A percentile compares a stretch with the other conserved stretches of the same genome.
These are phyloP conservation scores for Argyrosomus regius DNA, from an alignment of 2,797 vertebrate species.

Conservation along the genomic window DNA sequence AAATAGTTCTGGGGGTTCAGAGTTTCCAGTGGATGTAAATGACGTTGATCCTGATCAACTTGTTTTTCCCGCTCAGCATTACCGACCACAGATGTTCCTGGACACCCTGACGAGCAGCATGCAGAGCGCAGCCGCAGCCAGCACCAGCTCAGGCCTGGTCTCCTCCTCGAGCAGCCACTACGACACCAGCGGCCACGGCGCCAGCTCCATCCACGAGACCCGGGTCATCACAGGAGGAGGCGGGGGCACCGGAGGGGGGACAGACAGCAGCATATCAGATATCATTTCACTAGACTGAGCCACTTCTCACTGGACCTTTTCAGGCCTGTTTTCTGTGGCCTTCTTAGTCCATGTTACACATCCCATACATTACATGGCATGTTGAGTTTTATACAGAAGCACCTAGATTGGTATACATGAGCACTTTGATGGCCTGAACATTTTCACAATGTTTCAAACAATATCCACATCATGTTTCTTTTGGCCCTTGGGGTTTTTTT, in stretches of 20 bases:
- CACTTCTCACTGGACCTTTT: conserved; percentile 42
- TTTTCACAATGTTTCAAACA: neutral
- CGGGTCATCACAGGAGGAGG: conserved; percentile 88
- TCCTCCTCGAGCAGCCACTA: conserved; percentile 91
- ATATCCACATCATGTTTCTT: neutral
- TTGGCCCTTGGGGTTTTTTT: conserved; percentile 4
- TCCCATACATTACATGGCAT: neutral
- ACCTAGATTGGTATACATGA: conserved; percentile 21
- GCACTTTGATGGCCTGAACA: conserved; percentile 25
- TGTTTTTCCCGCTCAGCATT: conserved; percentile 86
- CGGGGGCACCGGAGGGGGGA: conserved; percentile 76
- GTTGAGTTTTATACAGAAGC: conserved; percentile 14
- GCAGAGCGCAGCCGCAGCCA: conserved; percentile 87
- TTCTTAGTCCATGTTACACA: conserved; percentile 15
- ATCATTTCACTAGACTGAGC: conserved; percentile 95
- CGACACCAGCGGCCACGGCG: conserved; percentile 83
- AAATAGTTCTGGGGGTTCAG: no score
- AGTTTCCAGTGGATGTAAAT: neutral
- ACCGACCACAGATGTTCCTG: conserved; percentile 96
- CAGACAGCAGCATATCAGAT: conserved; percentile 86
- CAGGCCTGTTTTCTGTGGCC: conserved; percentile 41
- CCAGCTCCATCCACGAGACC: conserved; percentile 87
- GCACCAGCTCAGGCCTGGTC: conserved; percentile 88
- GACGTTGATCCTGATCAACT: neutral
- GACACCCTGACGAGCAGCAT: conserved; percentile 93